Conservation (phyloP, 2,888 invertebrate genomes). For the Limulus polyphemus region DNA sequence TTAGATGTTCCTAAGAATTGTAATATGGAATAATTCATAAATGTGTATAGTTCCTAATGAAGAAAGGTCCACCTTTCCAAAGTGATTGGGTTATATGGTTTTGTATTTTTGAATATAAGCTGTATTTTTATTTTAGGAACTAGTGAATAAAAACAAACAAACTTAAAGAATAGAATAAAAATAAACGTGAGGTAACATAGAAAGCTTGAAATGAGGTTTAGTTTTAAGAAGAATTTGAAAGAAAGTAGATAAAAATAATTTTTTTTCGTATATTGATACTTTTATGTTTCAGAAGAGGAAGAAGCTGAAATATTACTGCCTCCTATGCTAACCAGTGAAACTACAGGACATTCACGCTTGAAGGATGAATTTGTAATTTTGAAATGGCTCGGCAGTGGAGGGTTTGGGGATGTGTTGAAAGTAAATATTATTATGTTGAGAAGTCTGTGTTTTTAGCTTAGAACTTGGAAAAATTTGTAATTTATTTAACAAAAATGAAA, state of each 20-base stretch:
- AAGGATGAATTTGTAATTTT: slow-evolving; percentile 46
- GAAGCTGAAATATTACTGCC: slow-evolving; percentile 1
- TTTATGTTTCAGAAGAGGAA: slow-evolving; percentile 2
- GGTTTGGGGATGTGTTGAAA: slow-evolving; percentile 91
- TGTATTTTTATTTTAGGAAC: too few species aligned
- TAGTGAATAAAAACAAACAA: too few species aligned
- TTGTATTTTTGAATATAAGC: too few species aligned
- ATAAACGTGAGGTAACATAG: not conserved
- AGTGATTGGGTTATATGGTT: too few species aligned
- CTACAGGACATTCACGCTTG: slow-evolving; percentile 23
- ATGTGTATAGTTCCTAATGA: too few species aligned
- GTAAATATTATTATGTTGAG: slow-evolving; percentile 38
- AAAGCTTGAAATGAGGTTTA: not conserved
- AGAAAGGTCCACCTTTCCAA: too few species aligned
- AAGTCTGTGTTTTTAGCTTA: too few species aligned
- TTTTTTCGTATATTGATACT: not conserved
- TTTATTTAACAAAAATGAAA: too few species aligned
- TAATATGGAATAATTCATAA: too few species aligned
- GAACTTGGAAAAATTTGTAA: too few species aligned
- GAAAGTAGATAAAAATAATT: not conserved
- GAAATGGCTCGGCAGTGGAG: slow-evolving; percentile 77
- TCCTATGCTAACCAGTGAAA: not conserved
- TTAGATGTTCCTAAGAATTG: too few species aligned
- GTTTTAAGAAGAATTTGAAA: not conserved
- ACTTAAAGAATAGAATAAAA: not conserved